Conservation (phyloP, 2,888 invertebrate species). For the Perizoma flavofasciatum region DNA sequence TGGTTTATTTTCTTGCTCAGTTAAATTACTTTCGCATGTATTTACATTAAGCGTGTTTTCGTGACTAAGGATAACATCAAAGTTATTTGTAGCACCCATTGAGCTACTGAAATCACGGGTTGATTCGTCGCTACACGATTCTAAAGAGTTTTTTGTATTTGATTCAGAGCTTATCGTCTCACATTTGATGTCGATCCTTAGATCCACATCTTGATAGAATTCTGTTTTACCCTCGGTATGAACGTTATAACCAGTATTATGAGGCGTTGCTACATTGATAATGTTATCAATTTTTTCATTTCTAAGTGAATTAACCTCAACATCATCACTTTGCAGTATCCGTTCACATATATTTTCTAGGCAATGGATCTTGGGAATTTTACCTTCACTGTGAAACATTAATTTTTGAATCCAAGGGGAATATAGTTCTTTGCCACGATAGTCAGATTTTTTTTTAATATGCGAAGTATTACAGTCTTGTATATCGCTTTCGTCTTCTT, state of each 20-base stretch:
- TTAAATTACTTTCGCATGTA: not conserved
- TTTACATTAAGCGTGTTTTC: constrained; percentile 9
- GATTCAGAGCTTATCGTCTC: constrained; percentile 1
- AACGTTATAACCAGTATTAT: not conserved
- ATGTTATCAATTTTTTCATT: not conserved
- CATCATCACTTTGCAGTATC: constrained; percentile 3
- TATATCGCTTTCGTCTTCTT: not conserved
- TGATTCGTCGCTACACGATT: not conserved
- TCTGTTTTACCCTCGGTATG: not conserved
- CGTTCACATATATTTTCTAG: constrained; percentile 4
- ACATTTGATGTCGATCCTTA: constrained; percentile 3
- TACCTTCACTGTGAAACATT: constrained; percentile 51
- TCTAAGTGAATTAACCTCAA: not conserved
- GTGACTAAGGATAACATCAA: constrained; percentile 1
- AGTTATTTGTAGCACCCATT: constrained; percentile 2
- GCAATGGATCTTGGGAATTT: not conserved
- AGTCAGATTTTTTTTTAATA: constrained; percentile 5
- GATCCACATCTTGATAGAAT: not conserved
- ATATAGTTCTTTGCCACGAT: constrained; percentile 55
- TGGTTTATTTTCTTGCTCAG: constrained; percentile 7
- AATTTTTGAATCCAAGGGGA: constrained; percentile 71
- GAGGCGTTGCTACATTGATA: not conserved
- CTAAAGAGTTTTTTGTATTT: constrained; percentile 1
- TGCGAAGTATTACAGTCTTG: not conserved
- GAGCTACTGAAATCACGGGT: not conserved